Percentiles rank a stretch among this genome's conserved stretches.
phyloP scores from a whole-genome alignment of 1,140 invertebrate species.

The Trinorchestia longiramus region DNA sequence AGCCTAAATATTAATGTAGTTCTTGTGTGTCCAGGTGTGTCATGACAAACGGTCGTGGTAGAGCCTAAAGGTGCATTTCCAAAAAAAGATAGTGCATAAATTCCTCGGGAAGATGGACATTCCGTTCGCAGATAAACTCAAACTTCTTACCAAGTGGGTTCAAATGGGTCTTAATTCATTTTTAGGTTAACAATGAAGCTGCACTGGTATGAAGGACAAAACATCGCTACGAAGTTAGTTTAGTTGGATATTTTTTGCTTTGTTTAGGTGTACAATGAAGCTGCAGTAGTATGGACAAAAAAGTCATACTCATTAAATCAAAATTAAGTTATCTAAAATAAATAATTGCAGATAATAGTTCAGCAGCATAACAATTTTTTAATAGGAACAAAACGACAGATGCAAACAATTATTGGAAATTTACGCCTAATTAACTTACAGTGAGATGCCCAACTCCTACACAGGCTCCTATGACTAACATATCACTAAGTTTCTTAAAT shows the following conservation, averaged over 20 bases:
- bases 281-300: not conserved
- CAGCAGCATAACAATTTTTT: no score
- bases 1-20: not conserved
- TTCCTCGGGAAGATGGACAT: not conserved
- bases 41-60: not conserved
- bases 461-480: no score
- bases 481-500: no score
- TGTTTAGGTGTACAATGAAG: not conserved
- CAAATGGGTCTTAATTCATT: no score
- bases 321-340: no score
- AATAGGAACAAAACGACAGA: no score
- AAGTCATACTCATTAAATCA: not conserved
- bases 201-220: no score
- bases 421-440: no score
- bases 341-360: no score
- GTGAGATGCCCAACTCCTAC: no score
- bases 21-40: not conserved
- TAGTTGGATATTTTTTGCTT: not conserved
- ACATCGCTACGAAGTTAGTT: no score
- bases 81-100: not conserved
- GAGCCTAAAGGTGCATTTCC: conserved; percentile 18
- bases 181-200: not conserved
- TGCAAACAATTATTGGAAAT: no score
- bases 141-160: not conserved
- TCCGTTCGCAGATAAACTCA: not conserved